Evolutionary conservation across 2,888 invertebrate species (phyloP), one percentile per base, ranked within the genome.

Genomic region (Hypercompe scribonia): DNA sequence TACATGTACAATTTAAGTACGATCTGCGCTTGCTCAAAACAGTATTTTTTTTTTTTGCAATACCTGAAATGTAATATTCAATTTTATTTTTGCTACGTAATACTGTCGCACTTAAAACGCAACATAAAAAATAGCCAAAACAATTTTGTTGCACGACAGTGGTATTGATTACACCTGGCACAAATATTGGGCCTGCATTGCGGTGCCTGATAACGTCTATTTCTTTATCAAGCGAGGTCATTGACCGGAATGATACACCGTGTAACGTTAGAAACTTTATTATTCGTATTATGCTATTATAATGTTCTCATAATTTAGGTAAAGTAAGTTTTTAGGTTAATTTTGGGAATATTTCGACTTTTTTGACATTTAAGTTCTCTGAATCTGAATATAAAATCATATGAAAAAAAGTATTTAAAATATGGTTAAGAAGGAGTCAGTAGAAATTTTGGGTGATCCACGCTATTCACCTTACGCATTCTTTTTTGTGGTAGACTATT

Each of bases 181-280:
- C 85, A 86, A 86, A 91, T 92, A 93, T 92, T 84, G 90, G 92
- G 87, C 85, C 92, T 93, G 93, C 93, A 93, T 92, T 93, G 93
- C 93, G 92, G 90, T 93, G 92, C 89, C 89, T 92, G 94, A 94
- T 94, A 93, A 90, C 89, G 85, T 78, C 84, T 61, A 31, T 28
- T 88, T 87, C 84, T 85, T 85, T 94, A 94, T 93, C 93, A 91
- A 83, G 78, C 61, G 85, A 85, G 92, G 90, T 90, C 91, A 85
- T 86, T 84, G 92, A 90, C 88, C 86, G 82, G 74, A 76, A 77
- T 90, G 91, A 92, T 92, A 92, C 90, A 88, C 84, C 81, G 79
- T 78, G 78, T 79, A 80, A 68, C 70, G 66, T 76, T 81, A 74
- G 71, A 72, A 78, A 72, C 70, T 74, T 77, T 72, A 39, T 21